These are phyloP conservation scores for Aulostomus chinensis DNA, from an alignment of 2,797 vertebrate species.

Conservation along the genomic window DNA sequence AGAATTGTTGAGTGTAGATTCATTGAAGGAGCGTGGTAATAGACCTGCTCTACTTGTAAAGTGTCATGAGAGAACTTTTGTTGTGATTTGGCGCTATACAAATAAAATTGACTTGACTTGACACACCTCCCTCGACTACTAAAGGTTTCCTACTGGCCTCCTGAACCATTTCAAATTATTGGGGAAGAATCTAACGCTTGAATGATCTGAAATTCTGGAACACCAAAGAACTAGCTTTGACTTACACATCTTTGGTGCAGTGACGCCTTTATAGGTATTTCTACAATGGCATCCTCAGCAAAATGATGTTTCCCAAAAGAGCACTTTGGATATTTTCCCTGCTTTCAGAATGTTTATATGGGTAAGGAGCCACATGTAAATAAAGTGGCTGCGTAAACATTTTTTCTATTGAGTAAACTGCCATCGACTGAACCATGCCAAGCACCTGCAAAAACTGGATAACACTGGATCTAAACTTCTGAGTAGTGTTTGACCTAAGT, in stretches of 20 bases:
- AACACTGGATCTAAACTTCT: conserved; percentile 45
- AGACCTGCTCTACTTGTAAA: too few relatives aligned
- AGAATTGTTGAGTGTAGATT: too few relatives aligned
- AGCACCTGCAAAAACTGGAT: conserved; percentile 72
- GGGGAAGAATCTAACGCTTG: too few relatives aligned
- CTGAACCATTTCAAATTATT: too few relatives aligned
- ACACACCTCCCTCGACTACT: too few relatives aligned
- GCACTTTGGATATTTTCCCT: conserved; percentile 44
- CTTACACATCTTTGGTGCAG: not conserved
- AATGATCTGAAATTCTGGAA: too few relatives aligned
- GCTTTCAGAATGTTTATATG: conserved; percentile 58
- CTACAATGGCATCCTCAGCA: conserved; percentile 35
- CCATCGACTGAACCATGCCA: conserved; percentile 60
- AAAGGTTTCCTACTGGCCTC: too few relatives aligned
- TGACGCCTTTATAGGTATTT: conserved; percentile 26
- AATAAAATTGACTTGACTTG: too few relatives aligned
- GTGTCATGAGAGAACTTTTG: too few relatives aligned
- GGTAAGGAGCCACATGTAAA: conserved; percentile 56
- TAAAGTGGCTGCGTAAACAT: conserved; percentile 62
- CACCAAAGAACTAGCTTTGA: too few relatives aligned
- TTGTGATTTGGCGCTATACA: too few relatives aligned
- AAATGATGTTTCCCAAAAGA: conserved; percentile 29
- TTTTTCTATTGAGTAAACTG: conserved; percentile 66
- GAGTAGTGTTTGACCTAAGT: conserved; percentile 72
- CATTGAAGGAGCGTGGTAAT: too few relatives aligned